Conservation (phyloP, 2,888 invertebrate species). For the Philonicus albiceps region DNA sequence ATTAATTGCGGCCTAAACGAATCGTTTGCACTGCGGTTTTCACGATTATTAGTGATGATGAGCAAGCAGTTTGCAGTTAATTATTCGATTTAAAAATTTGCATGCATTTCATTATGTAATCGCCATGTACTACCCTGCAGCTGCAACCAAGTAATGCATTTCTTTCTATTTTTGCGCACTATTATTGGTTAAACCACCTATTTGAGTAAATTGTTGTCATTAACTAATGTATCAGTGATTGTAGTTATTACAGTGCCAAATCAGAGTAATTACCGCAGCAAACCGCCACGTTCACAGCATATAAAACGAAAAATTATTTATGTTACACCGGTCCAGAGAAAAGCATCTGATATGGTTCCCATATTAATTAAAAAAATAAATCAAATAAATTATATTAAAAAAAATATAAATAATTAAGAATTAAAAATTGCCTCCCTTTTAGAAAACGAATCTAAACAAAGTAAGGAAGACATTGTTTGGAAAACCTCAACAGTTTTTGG, state of each 20-base stretch:
- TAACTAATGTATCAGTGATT: background rate
- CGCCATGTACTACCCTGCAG: background rate
- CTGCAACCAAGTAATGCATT: background rate
- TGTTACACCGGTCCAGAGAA: background rate
- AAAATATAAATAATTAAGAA: background rate
- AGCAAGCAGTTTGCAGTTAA: conserved; percentile 12
- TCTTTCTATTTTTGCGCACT: background rate
- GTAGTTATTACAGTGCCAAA: background rate
- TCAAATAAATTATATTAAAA: background rate
- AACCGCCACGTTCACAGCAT: background rate
- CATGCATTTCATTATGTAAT: conserved; percentile 17
- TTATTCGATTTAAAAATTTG: conserved; percentile 27
- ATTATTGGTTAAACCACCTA: background rate
- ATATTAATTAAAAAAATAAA: background rate
- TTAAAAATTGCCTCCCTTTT: background rate
- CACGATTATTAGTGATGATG: conserved; percentile 27
- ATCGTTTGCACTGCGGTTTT: conserved; percentile 19
- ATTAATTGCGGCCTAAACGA: conserved; percentile 27
- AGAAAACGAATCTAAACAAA: background rate
- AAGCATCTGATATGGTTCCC: background rate
- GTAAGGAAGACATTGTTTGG: background rate
- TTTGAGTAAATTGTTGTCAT: background rate
- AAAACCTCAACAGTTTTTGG: no score
- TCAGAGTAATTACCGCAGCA: background rate
- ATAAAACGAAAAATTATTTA: background rate